A percentile compares a stretch with the other conserved stretches of the same genome.
Evolutionary conservation across 2,797 vertebrate genomes (phyloP).

Genomic region (Peromyscus aztecus): DNA sequence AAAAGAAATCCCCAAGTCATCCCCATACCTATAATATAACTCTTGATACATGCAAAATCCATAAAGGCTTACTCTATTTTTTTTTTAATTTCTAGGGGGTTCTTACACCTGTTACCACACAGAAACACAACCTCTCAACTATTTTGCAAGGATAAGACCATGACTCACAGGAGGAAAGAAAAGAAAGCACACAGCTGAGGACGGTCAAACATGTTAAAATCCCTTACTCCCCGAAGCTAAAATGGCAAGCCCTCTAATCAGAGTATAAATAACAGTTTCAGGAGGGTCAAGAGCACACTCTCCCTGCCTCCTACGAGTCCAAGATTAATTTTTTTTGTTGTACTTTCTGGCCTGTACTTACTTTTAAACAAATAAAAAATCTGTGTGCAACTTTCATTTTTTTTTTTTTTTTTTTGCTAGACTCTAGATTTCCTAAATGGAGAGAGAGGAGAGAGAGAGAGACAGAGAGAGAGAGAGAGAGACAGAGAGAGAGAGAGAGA

Average conservation of each 20-base stretch:
- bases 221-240: not conserved
- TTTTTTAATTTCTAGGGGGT: conserved; percentile 1
- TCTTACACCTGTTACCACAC: not conserved
- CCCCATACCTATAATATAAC: not conserved
- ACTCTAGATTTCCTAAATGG: no score
- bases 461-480: no score
- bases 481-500: not conserved
- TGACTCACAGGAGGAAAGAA: not conserved
- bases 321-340: not conserved
- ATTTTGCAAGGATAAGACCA: not conserved
- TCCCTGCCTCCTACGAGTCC: not conserved
- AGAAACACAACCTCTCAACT: not conserved
- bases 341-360: not conserved
- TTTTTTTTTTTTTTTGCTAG: not conserved
- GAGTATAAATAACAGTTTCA: not conserved
- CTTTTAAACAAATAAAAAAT: not conserved
- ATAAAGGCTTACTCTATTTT: not conserved
- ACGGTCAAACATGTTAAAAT: not conserved
- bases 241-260: not conserved
- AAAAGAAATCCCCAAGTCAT: not conserved
- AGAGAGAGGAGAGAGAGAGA: no score
- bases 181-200: not conserved
- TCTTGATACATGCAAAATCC: not conserved
- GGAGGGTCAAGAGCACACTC: not conserved
- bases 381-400: not conserved